Conservation (phyloP, 2,888 invertebrate species). For the Nymphalis polychloros region DNA sequence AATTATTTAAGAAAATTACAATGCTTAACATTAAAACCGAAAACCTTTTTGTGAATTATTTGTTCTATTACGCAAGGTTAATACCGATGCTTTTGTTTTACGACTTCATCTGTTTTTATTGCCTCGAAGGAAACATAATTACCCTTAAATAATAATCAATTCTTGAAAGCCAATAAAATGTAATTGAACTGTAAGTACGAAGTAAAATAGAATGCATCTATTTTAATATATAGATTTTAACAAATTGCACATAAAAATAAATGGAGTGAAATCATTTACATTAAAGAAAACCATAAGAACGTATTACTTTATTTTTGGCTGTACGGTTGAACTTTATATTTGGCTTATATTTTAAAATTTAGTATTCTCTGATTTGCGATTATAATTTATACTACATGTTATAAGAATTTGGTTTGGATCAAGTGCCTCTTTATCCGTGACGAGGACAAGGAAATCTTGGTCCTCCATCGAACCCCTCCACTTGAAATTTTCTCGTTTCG, state of each 20-base stretch:
- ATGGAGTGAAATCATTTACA: too few species aligned
- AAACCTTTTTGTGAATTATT: not conserved
- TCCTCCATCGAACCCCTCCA: constrained; percentile 55
- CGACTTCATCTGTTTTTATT: constrained; percentile 24
- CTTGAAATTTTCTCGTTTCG: constrained; percentile 54
- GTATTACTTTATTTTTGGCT: too few species aligned
- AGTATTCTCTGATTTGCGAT: constrained; percentile 22
- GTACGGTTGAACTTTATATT: too few species aligned
- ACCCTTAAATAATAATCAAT: constrained; percentile 18
- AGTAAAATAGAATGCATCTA: not conserved
- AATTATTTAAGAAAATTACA: too few species aligned
- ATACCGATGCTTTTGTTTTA: constrained; percentile 13
- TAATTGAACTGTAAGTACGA: constrained; percentile 1
- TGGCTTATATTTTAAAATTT: too few species aligned
- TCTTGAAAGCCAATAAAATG: constrained; percentile 14
- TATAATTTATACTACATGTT: constrained; percentile 28
- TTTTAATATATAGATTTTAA: not conserved
- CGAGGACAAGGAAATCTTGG: constrained; percentile 70
- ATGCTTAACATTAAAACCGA: too few species aligned
- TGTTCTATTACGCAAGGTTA: constrained; percentile 7
- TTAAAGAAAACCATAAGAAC: too few species aligned
- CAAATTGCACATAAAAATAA: too few species aligned
- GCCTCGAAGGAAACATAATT: constrained; percentile 7
- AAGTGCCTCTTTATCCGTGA: constrained; percentile 64
- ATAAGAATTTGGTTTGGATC: constrained; percentile 54